These are phyloP conservation scores for Mastigias papua DNA, from an alignment of 30 jellyfish, hydroid and myxozoan genomes.

Conservation along the genomic window DNA sequence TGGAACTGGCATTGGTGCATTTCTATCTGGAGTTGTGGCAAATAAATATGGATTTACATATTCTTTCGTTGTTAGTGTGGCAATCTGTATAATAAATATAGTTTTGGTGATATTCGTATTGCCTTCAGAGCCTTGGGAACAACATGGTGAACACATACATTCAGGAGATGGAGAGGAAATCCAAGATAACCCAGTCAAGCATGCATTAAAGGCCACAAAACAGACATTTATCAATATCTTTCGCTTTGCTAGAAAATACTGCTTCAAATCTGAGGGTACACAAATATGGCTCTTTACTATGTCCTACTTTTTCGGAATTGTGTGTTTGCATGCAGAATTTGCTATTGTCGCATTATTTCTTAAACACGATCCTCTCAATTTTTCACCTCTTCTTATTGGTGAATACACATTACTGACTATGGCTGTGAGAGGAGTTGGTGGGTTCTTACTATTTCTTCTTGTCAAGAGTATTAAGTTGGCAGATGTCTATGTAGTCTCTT, in stretches of 20 bases:
- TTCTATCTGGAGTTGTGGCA: slow-evolving; percentile 11
- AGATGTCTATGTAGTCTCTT: background rate
- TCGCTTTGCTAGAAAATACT: background rate
- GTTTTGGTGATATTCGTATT: background rate
- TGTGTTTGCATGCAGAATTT: background rate
- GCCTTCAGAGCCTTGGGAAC: background rate
- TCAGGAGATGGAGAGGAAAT: background rate
- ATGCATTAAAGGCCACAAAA: background rate
- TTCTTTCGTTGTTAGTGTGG: background rate
- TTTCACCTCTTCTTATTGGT: slow-evolving; percentile 12
- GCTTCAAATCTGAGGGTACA: background rate
- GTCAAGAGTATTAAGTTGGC: background rate
- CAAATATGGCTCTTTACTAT: slow-evolving; percentile 5
- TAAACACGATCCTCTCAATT: slow-evolving; percentile 22
- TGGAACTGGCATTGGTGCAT: slow-evolving; percentile 23
- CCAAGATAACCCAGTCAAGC: background rate
- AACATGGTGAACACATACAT: background rate
- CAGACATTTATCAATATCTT: background rate
- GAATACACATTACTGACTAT: background rate
- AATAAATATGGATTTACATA: slow-evolving; percentile 13
- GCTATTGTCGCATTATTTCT: background rate
- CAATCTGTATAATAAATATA: background rate
- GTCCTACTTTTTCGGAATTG: background rate
- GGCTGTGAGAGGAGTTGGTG: slow-evolving; percentile 33
- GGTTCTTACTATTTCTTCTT: background rate